Evolutionary conservation across 2,113 vertebrate genomes (phyloP), one percentile per base, ranked within the genome.

Genomic region (Pygoscelis antarcticus): DNA sequence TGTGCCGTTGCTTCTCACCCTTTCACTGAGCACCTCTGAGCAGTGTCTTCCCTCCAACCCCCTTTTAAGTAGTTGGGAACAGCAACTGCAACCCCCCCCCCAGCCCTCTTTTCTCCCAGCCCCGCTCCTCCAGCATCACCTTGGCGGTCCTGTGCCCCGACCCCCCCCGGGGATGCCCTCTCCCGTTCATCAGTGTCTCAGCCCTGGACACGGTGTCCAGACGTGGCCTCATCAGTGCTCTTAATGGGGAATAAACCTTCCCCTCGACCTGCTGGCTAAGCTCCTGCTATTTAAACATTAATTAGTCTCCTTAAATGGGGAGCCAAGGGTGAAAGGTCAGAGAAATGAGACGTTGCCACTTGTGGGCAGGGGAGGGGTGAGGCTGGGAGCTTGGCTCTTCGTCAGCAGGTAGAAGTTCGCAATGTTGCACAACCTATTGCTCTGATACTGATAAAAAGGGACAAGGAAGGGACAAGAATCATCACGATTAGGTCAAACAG

Each of bases 251-350:
- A 85, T 60, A 85, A 90, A 88, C 44, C 62, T 88, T 80, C 29
- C 54, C n/a, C 79, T 90, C 3, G 32, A 83, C 79, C 66, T 91
- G 49, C 58, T 91, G 78, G 66, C 66, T 42, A 46, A 72, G 46
- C 40, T 93, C 70, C 90, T 61, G 70, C 61, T 76, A 79, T 91
- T 93, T 96, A 96, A 89, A 94, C 84, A 72, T 90, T 96, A 96
- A 93, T 96, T 96, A 94, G 36, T 30, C 27, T 85, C 62, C 62
- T 95, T 91, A 93, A 96, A 76, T 2, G 23, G 25, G 38, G 17
- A 96, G 82, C 29, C 49, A 62, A 54, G 76, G 92, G 90, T 88
- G 58, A 72, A 97, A 96, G 92, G 93, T 88, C 95, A 96, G 78
- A 64, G 78, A 94, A 91, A 90, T 83, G 66, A 93, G 75, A 83